These are phyloP conservation scores for Scomber scombrus DNA, from an alignment of 2,113 vertebrate species.

Conservation along the genomic window DNA sequence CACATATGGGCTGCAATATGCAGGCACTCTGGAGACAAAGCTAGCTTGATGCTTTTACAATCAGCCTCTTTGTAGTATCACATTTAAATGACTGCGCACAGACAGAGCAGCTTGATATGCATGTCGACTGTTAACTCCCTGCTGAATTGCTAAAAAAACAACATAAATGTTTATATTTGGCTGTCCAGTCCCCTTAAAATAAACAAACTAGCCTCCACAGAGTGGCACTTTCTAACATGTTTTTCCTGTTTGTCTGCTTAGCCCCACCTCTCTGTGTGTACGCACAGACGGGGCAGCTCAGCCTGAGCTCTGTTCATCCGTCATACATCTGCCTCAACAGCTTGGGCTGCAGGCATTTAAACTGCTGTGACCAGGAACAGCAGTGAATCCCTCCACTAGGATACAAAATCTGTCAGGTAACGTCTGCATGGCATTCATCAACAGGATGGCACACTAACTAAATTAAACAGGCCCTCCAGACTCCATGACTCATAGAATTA, in stretches of 20 bases:
- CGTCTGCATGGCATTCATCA: background rate
- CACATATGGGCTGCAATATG: background rate
- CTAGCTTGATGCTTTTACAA: background rate
- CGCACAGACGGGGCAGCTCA: constrained; percentile 29
- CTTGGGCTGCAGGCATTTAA: constrained; percentile 26
- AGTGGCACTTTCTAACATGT: background rate
- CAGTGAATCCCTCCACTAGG: background rate
- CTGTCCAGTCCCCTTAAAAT: background rate
- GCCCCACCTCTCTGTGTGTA: constrained; percentile 47
- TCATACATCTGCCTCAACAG: constrained; percentile 42
- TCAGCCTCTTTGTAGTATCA: background rate
- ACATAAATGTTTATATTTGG: background rate
- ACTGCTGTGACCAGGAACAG: constrained; percentile 21
- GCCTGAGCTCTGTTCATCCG: constrained; percentile 57
- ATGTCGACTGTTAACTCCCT: background rate
- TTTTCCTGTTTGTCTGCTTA: constrained; percentile 55
- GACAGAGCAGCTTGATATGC: background rate
- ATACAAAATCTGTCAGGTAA: background rate
- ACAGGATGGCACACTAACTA: constrained; percentile 19
- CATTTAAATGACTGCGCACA: background rate
- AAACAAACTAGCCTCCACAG: background rate
- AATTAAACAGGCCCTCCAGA: background rate
- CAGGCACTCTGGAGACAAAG: background rate
- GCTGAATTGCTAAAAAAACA: background rate
- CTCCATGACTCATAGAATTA: constrained; percentile 34